Evolutionary conservation across 2,797 vertebrate genomes (phyloP).

Genomic region (Prunella strophiata): DNA sequence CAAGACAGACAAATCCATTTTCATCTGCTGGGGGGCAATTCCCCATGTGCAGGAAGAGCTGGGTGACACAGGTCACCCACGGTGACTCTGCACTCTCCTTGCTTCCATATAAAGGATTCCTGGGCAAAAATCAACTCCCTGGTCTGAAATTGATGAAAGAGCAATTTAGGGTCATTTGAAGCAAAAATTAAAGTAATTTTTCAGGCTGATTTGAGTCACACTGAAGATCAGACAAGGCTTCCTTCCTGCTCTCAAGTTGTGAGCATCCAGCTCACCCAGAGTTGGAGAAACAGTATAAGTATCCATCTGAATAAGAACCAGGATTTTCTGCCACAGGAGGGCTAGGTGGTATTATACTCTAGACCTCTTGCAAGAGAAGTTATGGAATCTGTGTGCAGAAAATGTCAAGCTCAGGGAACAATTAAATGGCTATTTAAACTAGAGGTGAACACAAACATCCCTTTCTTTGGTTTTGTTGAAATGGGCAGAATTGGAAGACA

Average conservation of each 20-base stretch:
- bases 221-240: not conserved
- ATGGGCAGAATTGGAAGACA: not conserved
- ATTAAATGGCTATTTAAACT: not conserved
- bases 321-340: not conserved
- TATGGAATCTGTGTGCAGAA: not conserved
- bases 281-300: fast-evolving
- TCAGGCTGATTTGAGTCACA: not conserved
- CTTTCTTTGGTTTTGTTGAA: not conserved
- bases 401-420: not conserved
- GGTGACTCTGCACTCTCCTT: not conserved
- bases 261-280: not conserved
- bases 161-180: not conserved
- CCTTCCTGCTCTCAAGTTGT: not conserved
- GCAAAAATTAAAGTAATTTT: not conserved
- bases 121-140: not conserved
- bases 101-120: not conserved
- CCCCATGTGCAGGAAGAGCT: not conserved
- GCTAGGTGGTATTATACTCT: not conserved
- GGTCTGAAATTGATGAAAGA: not conserved
- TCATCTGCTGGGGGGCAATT: not conserved
- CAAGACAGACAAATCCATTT: not conserved
- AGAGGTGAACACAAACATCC: fast-evolving
- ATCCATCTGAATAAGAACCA: not conserved
- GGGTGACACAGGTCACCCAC: not conserved
- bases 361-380: not conserved